Evolutionary conservation across 92 coral and sea anemone species (phyloP).

Genomic region (Epizoanthus illoricatus): DNA sequence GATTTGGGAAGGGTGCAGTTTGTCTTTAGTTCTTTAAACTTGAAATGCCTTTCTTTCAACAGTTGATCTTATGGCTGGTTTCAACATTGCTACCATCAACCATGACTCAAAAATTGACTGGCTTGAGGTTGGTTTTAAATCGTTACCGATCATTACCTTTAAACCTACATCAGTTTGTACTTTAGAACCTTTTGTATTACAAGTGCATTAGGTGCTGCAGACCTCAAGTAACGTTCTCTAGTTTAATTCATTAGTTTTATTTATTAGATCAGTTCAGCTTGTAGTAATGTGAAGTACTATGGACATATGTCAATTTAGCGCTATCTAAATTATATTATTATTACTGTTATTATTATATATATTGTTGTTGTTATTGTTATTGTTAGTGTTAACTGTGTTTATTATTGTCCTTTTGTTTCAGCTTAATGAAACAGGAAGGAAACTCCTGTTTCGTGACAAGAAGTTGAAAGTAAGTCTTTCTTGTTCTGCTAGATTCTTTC

Average conservation of each 20-base stretch:
- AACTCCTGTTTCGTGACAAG: slow-evolving; percentile 93
- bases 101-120: slow-evolving; percentile 98
- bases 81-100: slow-evolving; percentile 85
- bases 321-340: background rate
- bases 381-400: background rate
- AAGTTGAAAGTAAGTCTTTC: slow-evolving; percentile 69
- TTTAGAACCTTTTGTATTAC: too few relatives aligned
- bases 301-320: too few relatives aligned
- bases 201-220: too few relatives aligned
- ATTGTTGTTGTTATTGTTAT: background rate
- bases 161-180: too few relatives aligned
- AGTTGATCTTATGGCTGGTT: slow-evolving; percentile 88
- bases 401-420: slow-evolving; percentile 39
- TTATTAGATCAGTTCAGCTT: too few relatives aligned
- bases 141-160: background rate
- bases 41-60: slow-evolving; percentile 29
- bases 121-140: slow-evolving; percentile 78
- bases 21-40: background rate
- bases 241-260: too few relatives aligned
- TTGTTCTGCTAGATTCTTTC: background rate
- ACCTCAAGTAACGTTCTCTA: too few relatives aligned
- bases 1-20: background rate
- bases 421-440: slow-evolving; percentile 97
- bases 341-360: background rate
- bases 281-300: too few relatives aligned